A percentile compares a stretch with the other conserved stretches of the same genome.
Evolutionary conservation across 2,797 vertebrate genomes (phyloP).

Genomic region (Falco columbarius): DNA sequence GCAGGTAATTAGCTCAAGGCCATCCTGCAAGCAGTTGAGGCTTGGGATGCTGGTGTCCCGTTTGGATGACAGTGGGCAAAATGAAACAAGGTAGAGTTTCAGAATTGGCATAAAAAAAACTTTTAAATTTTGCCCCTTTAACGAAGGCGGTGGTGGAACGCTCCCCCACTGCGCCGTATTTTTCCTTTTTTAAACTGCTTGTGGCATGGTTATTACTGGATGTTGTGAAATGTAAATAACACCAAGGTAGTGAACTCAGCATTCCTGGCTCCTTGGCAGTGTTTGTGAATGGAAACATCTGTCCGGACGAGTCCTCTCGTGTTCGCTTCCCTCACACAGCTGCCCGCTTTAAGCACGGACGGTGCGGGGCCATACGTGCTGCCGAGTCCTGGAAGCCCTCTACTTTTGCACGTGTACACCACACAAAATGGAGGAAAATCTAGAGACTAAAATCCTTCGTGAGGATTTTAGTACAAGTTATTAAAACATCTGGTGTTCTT

Average conservation of each 20-base stretch:
- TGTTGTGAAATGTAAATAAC: constrained; percentile 62
- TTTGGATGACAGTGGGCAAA: background rate
- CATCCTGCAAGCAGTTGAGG: background rate
- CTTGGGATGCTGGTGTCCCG: background rate
- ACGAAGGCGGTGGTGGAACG: accelerated
- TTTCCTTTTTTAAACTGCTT: background rate
- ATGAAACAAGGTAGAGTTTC: background rate
- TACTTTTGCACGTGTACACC: background rate
- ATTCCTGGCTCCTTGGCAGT: constrained; percentile 28
- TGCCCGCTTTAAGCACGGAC: background rate
- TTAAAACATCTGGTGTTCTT: background rate
- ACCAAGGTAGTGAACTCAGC: constrained; percentile 26
- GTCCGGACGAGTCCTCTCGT: background rate
- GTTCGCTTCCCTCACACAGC: background rate
- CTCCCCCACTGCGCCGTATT: accelerated
- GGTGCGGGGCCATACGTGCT: background rate
- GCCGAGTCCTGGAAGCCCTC: background rate
- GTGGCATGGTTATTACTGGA: constrained; percentile 5
- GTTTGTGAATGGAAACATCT: constrained; percentile 58
- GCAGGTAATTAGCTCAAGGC: background rate
- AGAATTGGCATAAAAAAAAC: background rate
- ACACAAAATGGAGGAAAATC: background rate
- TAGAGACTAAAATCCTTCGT: background rate
- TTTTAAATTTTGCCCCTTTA: background rate
- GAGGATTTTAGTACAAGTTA: background rate